Percentiles rank a stretch among this genome's conserved stretches.
These are phyloP conservation scores for Andrena camellia DNA, from an alignment of 2,888 invertebrate species.

Conservation along the genomic window DNA sequence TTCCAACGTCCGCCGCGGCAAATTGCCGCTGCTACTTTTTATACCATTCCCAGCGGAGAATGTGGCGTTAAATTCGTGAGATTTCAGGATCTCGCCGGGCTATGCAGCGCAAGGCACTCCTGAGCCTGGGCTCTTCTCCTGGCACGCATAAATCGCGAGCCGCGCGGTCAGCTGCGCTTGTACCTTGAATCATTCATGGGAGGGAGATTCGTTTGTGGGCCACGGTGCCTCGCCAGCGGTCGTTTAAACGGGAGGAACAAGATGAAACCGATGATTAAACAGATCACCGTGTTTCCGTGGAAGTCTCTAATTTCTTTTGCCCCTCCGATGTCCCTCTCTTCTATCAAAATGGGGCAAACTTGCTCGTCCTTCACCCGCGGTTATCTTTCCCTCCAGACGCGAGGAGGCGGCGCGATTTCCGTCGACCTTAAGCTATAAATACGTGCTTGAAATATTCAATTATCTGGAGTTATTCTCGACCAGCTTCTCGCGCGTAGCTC, in stretches of 20 bases:
- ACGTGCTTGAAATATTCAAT: slow-evolving; percentile 36
- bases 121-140: background rate
- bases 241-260: background rate
- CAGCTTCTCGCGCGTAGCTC: background rate
- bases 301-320: background rate
- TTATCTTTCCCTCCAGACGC: background rate
- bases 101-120: slow-evolving; percentile 1
- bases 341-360: slow-evolving; percentile 8
- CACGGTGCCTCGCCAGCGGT: too few relatives aligned
- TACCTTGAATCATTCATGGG: too few relatives aligned
- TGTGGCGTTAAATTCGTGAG: slow-evolving; percentile 63
- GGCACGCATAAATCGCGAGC: background rate
- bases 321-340: background rate
- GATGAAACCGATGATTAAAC: background rate
- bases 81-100: slow-evolving; percentile 37
- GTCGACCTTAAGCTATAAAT: slow-evolving; percentile 31
- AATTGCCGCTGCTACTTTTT: slow-evolving; percentile 56
- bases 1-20: slow-evolving; percentile 46
- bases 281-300: background rate
- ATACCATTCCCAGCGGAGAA: slow-evolving; percentile 34
- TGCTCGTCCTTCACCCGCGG: slow-evolving; percentile 22
- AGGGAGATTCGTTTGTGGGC: too few relatives aligned
- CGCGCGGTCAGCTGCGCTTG: background rate
- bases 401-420: slow-evolving; percentile 15
- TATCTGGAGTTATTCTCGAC: slow-evolving; percentile 28